Evolutionary conservation across 1,140 invertebrate genomes (phyloP).

Genomic region (Nixonia krombeini): DNA sequence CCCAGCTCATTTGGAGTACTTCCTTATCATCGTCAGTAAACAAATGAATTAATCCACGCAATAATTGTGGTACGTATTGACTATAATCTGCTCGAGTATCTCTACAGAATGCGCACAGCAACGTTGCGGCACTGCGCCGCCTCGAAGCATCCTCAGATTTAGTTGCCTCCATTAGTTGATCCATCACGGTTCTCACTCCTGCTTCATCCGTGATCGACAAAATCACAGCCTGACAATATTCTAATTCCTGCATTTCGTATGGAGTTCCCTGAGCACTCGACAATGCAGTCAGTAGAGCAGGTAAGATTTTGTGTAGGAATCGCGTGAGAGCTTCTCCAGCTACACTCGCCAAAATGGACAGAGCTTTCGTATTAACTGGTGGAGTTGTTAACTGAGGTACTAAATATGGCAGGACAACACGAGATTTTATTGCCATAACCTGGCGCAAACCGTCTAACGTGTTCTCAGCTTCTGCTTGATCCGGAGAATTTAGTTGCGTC

Average conservation of each 20-base stretch:
- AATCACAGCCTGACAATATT: constrained; percentile 94
- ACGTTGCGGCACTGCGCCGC: constrained; percentile 85
- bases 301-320: constrained; percentile 92
- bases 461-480: constrained; percentile 82
- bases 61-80: constrained; percentile 88
- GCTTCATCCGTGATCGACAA: constrained; percentile 90
- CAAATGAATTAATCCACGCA: constrained; percentile 88
- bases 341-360: constrained; percentile 92
- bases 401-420: constrained; percentile 95
- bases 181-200: constrained; percentile 90
- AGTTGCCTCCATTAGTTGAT: constrained; percentile 88
- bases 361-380: constrained; percentile 92
- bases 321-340: constrained; percentile 94
- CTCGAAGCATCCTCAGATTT: constrained; percentile 77
- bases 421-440: constrained; percentile 96
- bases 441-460: constrained; percentile 95
- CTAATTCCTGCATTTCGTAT: constrained; percentile 84
- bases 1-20: constrained; percentile 89
- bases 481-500: constrained; percentile 84
- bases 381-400: constrained; percentile 93
- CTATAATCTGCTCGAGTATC: constrained; percentile 90
- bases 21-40: constrained; percentile 86
- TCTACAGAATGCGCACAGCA: constrained; percentile 91
- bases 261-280: constrained; percentile 79
- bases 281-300: constrained; percentile 87